Evolutionary conservation across 2,797 vertebrate species (phyloP), one percentile per base, ranked within the genome.

Genomic region (Bradypus variegatus): DNA sequence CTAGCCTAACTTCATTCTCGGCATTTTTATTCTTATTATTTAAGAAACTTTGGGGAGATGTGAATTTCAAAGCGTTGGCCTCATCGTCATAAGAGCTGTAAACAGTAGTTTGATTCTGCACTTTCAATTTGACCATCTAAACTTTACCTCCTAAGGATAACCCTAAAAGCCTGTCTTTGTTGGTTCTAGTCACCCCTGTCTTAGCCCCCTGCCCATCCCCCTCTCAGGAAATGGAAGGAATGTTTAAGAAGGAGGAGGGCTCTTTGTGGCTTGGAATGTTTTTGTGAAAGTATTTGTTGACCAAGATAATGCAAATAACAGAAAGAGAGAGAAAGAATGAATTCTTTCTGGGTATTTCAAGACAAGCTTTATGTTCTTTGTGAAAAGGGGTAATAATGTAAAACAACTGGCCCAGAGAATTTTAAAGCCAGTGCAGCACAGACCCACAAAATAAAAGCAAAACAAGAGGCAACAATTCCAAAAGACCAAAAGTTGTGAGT

Each of bases 281-380:
- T 95, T 87, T 92, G 93, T 95, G 94, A 83, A 93, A 91, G 92
- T 91, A 81, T 95, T 87, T 95, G 92, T 95, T 94, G 90, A 92
- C 93, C 81, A 78, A 91, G 93, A 94, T 91, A 94, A 94, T 94
- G 91, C 93, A 95, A 92, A 92, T 94, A 92, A 81, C 94, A 92
- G 91, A 65, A 86, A 29, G 60, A 3, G 6, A 69, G 45, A 75
- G 83, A 83, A 50, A 86, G 91, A 92, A 90, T 69, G 79, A 84
- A 25, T 50, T 69, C 90, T 92, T 91, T 85, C 88, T 81, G 86
- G 83, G 86, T 48, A 23, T 92, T 88, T 86, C 64, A 27, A 93
- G 90, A 89, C 45, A 60, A 75, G 88, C 81, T 89, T 67, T 65
- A 11, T 29, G 33, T 77, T 78, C 89, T 81, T 58, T 90, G 84